Conservation (phyloP, 2,888 invertebrate genomes). For the Tenthredo mesomela region DNA sequence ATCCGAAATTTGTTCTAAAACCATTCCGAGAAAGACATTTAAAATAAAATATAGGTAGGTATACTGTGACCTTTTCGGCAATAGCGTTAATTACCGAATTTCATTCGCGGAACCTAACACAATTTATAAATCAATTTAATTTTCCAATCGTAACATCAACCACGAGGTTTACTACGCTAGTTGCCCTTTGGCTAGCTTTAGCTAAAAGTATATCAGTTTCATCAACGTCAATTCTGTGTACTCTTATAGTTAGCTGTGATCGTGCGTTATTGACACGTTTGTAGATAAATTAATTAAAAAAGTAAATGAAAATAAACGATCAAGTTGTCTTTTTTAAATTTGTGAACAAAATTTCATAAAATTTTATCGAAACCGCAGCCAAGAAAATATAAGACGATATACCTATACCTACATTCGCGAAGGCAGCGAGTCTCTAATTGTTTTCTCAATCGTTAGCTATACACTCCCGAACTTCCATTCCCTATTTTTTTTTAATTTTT, state of each 20-base stretch:
- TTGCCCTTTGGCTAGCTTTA: neutral
- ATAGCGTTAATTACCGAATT: slow-evolving; percentile 18
- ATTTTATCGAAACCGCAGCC: neutral
- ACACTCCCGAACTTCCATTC: neutral
- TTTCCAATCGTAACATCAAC: neutral
- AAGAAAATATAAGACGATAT: neutral
- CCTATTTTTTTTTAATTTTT: neutral
- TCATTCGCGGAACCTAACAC: neutral
- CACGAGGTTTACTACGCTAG: neutral
- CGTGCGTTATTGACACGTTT: neutral
- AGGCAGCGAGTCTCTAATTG: neutral
- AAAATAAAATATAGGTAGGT: slow-evolving; percentile 13
- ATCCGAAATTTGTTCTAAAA: neutral
- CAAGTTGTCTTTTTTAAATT: neutral
- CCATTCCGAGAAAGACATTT: neutral
- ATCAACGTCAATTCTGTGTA: slow-evolving; percentile 17
- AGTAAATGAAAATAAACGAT: neutral
- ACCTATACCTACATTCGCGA: neutral
- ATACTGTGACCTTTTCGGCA: neutral
- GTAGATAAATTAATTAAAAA: neutral
- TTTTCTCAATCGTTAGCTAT: neutral
- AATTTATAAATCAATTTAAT: slow-evolving; percentile 38
- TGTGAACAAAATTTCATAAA: neutral
- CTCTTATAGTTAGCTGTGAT: neutral
- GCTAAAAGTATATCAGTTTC: neutral